Percentiles rank a stretch among this genome's conserved stretches.
Evolutionary conservation across 2,888 invertebrate species (phyloP).

Genomic region (Unio delphinus): DNA sequence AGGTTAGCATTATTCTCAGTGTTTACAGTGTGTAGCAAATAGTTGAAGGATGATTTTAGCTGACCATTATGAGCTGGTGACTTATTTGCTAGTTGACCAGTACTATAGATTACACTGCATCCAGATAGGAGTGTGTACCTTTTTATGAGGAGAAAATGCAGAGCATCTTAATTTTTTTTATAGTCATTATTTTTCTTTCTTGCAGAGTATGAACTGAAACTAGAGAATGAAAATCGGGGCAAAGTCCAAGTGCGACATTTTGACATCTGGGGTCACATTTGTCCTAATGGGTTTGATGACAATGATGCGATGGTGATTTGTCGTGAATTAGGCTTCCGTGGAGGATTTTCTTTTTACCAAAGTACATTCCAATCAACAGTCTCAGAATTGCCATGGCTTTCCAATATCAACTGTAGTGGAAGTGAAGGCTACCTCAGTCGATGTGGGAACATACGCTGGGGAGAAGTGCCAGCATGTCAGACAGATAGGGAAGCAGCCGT

Average conservation of each 20-base stretch:
- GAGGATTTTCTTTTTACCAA: constrained; percentile 47
- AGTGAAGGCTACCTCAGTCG: constrained; percentile 49
- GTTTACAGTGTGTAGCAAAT: too few species aligned
- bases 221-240: constrained; percentile 38
- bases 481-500: constrained; percentile 45
- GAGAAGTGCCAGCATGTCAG: constrained; percentile 44
- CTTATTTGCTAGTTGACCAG: too few species aligned
- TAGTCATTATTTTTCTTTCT: constrained; percentile 1
- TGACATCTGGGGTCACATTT: constrained; percentile 49
- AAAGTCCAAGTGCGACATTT: constrained; percentile 45
- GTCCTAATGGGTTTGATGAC: constrained; percentile 51
- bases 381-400: constrained; percentile 67
- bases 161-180: too few species aligned
- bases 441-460: constrained; percentile 52
- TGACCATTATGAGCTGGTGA: too few species aligned
- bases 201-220: constrained; percentile 40
- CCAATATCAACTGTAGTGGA: constrained; percentile 54
- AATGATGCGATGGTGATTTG: constrained; percentile 57
- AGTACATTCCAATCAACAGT: constrained; percentile 11
- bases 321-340: constrained; percentile 40
- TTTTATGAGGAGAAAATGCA: too few species aligned
- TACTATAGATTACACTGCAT: too few species aligned
- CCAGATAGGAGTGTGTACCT: too few species aligned
- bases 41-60: too few species aligned
- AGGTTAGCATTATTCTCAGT: too few species aligned